phyloP scores from a whole-genome alignment of 2,113 vertebrate species.

The Hippoglossus stenolepis region DNA sequence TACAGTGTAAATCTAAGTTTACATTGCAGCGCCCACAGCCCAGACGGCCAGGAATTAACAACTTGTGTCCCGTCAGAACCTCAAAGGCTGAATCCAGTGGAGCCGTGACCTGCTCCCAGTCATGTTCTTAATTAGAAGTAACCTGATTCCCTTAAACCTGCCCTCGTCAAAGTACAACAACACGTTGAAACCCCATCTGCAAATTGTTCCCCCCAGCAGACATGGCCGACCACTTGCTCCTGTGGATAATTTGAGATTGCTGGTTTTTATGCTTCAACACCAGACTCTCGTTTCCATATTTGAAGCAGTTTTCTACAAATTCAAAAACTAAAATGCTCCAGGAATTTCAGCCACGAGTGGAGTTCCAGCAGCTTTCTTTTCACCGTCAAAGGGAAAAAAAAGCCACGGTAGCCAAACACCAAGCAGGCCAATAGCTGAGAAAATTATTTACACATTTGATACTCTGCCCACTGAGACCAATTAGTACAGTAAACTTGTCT shows the following conservation, averaged over 20 bases:
- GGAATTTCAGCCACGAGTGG: conserved; percentile 12
- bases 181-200: conserved; percentile 16
- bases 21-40: neutral
- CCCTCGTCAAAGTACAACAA: conserved; percentile 10
- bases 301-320: conserved; percentile 31
- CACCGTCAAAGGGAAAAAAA: conserved; percentile 8
- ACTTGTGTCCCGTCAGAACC: neutral
- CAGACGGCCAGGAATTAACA: conserved; percentile 2
- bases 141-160: conserved; percentile 30
- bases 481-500: conserved; percentile 63
- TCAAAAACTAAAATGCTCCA: conserved; percentile 27
- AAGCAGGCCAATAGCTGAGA: conserved; percentile 33
- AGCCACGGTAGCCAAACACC: conserved; percentile 18
- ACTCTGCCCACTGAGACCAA: conserved; percentile 59
- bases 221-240: neutral
- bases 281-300: conserved; percentile 35
- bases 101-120: conserved; percentile 19
- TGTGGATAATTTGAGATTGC: conserved; percentile 9
- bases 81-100: conserved; percentile 2
- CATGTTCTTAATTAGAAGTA: conserved; percentile 48
- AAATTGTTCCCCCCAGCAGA: conserved; percentile 23
- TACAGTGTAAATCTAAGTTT: neutral
- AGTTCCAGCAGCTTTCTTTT: conserved; percentile 20
- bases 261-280: conserved; percentile 29
- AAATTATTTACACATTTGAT: conserved; percentile 63